phyloP scores from a whole-genome alignment of 2,797 vertebrate species.

The Sebastes hubbsi region DNA sequence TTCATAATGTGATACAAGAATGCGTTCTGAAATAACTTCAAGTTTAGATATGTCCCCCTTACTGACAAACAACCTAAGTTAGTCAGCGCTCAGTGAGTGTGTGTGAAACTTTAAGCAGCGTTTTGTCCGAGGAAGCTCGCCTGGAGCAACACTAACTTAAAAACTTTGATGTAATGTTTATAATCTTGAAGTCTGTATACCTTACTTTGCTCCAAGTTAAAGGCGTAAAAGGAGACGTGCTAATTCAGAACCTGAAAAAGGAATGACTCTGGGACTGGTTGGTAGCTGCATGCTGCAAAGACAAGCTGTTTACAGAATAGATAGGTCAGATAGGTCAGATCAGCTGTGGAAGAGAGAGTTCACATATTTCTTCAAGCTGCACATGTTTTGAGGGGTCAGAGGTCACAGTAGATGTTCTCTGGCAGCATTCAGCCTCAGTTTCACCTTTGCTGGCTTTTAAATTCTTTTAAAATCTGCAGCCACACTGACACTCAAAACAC shows the following conservation, averaged over 20 bases:
- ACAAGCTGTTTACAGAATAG: slow-evolving; percentile 1
- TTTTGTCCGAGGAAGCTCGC: slow-evolving; percentile 15
- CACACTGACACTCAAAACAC: neutral
- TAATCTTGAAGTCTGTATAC: slow-evolving; percentile 9
- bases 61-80: neutral
- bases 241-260: slow-evolving; percentile 24
- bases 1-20: neutral
- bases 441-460: slow-evolving; percentile 6
- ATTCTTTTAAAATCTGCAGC: slow-evolving; percentile 12
- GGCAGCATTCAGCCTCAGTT: neutral
- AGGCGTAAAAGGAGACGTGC: slow-evolving; percentile 30
- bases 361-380: neutral
- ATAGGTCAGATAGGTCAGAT: neutral
- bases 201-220: slow-evolving; percentile 38
- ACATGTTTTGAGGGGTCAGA: neutral
- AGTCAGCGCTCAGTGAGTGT: neutral
- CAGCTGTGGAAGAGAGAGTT: neutral
- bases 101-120: neutral
- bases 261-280: neutral
- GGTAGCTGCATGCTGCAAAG: slow-evolving; percentile 16
- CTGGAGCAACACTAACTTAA: slow-evolving; percentile 18
- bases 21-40: neutral
- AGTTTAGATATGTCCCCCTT: neutral
- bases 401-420: neutral
- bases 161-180: slow-evolving; percentile 29